phyloP scores from a whole-genome alignment of 2,113 vertebrate genomes.

The Chionomys nivalis region DNA sequence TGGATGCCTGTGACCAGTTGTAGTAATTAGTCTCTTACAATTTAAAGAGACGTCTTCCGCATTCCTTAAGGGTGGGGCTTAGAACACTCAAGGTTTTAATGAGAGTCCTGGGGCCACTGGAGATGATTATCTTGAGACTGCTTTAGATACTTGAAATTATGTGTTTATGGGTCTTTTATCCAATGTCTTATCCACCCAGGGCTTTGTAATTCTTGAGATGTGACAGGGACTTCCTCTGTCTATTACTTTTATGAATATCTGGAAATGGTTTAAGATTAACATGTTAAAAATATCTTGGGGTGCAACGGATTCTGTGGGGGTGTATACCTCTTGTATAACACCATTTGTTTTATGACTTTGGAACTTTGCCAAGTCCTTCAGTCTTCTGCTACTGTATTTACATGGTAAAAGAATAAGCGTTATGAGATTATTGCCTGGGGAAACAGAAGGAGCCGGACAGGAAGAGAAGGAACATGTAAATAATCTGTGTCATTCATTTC shows the following conservation, averaged over 20 bases:
- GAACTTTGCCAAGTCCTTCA: not conserved
- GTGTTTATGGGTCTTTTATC: not conserved
- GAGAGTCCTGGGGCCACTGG: not conserved
- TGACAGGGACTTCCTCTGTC: not conserved
- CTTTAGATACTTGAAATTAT: not conserved
- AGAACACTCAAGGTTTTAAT: conserved; percentile 43
- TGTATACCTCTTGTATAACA: not conserved
- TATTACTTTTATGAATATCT: not conserved
- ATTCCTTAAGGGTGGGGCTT: not conserved
- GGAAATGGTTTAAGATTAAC: not conserved
- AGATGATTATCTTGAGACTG: not conserved
- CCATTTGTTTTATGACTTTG: not conserved
- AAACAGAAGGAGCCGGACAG: not conserved
- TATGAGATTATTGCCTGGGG: not conserved
- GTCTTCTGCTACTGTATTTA: not conserved
- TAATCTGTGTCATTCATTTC: not conserved
- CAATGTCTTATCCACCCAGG: not conserved
- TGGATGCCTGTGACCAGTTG: not conserved
- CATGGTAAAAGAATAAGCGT: not conserved
- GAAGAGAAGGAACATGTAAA: not conserved
- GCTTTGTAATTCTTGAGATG: not conserved
- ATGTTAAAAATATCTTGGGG: not conserved
- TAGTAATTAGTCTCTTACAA: not conserved
- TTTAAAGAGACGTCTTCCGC: not conserved
- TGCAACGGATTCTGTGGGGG: not conserved